phyloP scores from a whole-genome alignment of 2,797 vertebrate species.

The Catamblyrhynchus diadema region DNA sequence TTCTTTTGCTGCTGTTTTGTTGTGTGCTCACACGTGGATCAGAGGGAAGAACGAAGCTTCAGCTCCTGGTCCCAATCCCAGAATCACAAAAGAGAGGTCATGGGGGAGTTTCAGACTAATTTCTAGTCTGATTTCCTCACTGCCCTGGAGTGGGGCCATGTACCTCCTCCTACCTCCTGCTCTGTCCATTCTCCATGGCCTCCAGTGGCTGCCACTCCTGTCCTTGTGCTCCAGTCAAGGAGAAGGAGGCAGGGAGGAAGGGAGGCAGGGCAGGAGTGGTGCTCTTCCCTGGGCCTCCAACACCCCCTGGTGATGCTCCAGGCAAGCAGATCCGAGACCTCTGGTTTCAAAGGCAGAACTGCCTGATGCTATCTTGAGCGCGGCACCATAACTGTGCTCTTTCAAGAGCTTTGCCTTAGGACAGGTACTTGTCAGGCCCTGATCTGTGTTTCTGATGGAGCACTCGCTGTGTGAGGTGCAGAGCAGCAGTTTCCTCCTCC shows the following conservation, averaged over 20 bases:
- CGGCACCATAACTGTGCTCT: not conserved
- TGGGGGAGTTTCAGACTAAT: not conserved
- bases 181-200: not conserved
- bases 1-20: not conserved
- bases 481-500: not conserved
- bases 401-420: not conserved
- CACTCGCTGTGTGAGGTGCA: fast-evolving
- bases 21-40: not conserved
- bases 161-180: not conserved
- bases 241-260: not conserved
- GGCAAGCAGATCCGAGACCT: not conserved
- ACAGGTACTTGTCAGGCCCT: not conserved
- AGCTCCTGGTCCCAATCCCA: not conserved
- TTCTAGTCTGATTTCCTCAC: not conserved
- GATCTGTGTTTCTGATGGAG: not conserved
- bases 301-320: not conserved
- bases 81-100: no score
- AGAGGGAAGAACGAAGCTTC: not conserved
- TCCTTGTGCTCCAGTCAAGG: not conserved
- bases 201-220: fast-evolving
- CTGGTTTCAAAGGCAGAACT: not conserved
- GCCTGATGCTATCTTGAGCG: not conserved
- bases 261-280: fast-evolving
- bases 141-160: fast-evolving
- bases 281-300: not conserved